Base-by-base conservation (phyloP, 2,888 invertebrate genomes). In the Argynnis bischoffii region DNA sequence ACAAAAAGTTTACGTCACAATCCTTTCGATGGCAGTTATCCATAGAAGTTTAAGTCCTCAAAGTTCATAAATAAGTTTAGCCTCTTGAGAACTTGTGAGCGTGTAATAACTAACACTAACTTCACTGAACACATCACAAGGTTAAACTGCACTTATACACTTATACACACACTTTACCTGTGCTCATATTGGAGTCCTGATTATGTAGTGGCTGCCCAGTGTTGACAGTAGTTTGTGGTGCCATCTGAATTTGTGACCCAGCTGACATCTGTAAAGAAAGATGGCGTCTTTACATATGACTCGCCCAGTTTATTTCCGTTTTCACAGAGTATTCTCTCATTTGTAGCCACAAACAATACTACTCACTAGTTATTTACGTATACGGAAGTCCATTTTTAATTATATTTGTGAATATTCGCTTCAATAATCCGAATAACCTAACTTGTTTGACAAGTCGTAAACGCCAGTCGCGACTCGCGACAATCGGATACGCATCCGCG, bases 171-270 rank as follows among this genome's bases (percentile, higher is more conserved):
- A 81, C 92, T 93, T 94, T 93, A 97, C 96, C 96, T 95, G 98
- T 98, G 95, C 98, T 98, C 96, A 98, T 97, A 95, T 98, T 98
- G 94, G 98, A 98, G 95, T 98, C 98, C 94, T 98, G 98, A 95
- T 96, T 98, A 95, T 97, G 96, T 94, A 95, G 95, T 93, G 96
- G 95, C 94, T 96, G 96, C 89, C 93, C 93, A 85, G 96, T 95
- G 95, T 95, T 96, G 94, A 96, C 95, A 93, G 96, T 96, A 92
- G 97, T 96, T 95, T 97, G 97, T 94, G 97, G 97, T 96, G 97
- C 97, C 97, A 97, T 97, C 96, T 97, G 97, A 96, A 97, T 96
- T 96, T 97, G 97, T 94, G 97, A 96, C 95, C 97, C 97, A 95
- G 97, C 97, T 95, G 97, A 97, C 97, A 97, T 97, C 97, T 97